phyloP scores from a whole-genome alignment of 2,113 vertebrate species.

The Atherinomorus stipes region DNA sequence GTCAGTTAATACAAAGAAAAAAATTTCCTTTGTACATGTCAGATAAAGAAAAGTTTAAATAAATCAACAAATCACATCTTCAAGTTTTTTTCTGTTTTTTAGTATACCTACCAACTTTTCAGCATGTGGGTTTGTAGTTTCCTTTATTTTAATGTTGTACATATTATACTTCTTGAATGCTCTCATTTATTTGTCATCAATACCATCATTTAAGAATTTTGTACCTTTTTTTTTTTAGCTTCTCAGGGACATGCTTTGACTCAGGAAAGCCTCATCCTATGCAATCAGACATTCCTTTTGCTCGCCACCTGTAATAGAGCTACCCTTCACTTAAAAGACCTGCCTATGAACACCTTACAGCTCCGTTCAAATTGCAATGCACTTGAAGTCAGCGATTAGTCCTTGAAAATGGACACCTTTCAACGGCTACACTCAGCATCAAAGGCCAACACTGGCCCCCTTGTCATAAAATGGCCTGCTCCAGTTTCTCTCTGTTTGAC shows the following conservation, averaged over 20 bases:
- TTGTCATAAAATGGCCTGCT: slow-evolving; percentile 71
- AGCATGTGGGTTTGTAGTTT: neutral
- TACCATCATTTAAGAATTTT: neutral
- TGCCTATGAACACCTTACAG: slow-evolving; percentile 52
- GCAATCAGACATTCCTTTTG: slow-evolving; percentile 44
- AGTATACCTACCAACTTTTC: too few relatives aligned
- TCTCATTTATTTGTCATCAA: slow-evolving; percentile 4
- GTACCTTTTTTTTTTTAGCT: neutral
- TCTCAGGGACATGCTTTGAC: slow-evolving; percentile 34
- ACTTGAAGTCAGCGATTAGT: slow-evolving; percentile 70
- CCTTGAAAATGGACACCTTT: slow-evolving; percentile 78
- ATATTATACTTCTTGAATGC: neutral
- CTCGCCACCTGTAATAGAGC: slow-evolving; percentile 54
- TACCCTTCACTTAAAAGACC: slow-evolving; percentile 57
- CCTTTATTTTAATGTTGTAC: slow-evolving; percentile 1
- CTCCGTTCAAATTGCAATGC: slow-evolving; percentile 58
- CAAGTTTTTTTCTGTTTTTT: too few relatives aligned
- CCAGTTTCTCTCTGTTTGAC: slow-evolving; percentile 77
- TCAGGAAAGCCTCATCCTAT: slow-evolving; percentile 26
- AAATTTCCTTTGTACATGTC: too few relatives aligned
- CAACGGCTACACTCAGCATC: slow-evolving; percentile 77
- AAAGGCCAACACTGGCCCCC: slow-evolving; percentile 70
- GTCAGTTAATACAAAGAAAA: neutral
- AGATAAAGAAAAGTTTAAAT: too few relatives aligned
- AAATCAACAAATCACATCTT: neutral